Percentiles rank a stretch among this genome's conserved stretches.
These are phyloP conservation scores for Tetragonisca angustula DNA, from an alignment of 2,888 invertebrate genomes.

Conservation along the genomic window DNA sequence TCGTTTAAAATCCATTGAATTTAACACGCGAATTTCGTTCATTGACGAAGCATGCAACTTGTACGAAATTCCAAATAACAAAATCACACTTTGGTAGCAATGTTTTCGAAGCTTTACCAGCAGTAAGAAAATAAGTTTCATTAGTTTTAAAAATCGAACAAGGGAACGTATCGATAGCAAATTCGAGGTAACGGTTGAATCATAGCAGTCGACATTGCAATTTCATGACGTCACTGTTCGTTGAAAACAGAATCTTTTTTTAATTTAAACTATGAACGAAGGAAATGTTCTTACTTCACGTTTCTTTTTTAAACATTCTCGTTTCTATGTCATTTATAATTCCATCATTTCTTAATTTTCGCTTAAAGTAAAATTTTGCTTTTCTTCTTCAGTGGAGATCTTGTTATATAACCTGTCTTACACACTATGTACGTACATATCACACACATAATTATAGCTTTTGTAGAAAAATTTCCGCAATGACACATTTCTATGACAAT, in stretches of 20 bases:
- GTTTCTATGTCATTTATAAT: not conserved
- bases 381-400: no score
- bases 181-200: conserved; percentile 29
- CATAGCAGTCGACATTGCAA: conserved; percentile 35
- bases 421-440: no score
- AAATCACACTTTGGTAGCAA: not conserved
- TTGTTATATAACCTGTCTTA: not conserved
- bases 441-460: not conserved
- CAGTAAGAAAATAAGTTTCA: no score
- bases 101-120: not conserved
- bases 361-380: no score
- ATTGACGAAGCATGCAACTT: no score
- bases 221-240: conserved; percentile 40
- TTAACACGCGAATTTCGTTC: not conserved
- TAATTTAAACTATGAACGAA: no score
- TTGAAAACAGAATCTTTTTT: not conserved
- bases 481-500: not conserved
- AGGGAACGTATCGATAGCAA: not conserved
- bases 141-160: not conserved
- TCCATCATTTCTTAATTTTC: not conserved
- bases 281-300: not conserved
- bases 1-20: not conserved
- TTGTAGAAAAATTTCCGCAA: not conserved
- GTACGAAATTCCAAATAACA: not conserved
- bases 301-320: not conserved